These are phyloP conservation scores for Pinna nobilis DNA, from an alignment of 1,140 invertebrate genomes.

Conservation along the genomic window DNA sequence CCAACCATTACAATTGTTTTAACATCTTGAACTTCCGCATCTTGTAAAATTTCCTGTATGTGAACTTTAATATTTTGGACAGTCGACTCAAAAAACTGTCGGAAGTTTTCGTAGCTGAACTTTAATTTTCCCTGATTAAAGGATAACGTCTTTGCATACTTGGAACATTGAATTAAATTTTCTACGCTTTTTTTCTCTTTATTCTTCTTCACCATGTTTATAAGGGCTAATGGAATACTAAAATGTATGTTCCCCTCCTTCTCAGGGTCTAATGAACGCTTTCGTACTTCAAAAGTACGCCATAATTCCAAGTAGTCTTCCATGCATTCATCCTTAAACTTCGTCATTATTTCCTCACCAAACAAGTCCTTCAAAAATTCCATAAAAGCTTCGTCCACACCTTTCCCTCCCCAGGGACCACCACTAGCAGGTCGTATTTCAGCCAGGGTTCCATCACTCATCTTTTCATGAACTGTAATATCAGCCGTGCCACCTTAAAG, in stretches of 20 bases:
- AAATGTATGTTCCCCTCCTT: slow-evolving; percentile 15
- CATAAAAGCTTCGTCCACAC: slow-evolving; percentile 36
- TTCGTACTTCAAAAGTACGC: slow-evolving; percentile 28
- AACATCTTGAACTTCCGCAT: slow-evolving; percentile 8
- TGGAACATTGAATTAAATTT: background rate
- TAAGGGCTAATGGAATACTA: slow-evolving; percentile 8
- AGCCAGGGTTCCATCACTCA: slow-evolving; percentile 9
- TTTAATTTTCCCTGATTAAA: slow-evolving; percentile 5
- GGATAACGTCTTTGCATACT: background rate
- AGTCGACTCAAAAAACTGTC: slow-evolving; percentile 14
- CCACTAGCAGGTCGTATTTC: slow-evolving; percentile 44
- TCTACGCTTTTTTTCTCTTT: background rate
- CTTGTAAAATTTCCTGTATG: slow-evolving; percentile 28
- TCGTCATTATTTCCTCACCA: slow-evolving; percentile 1
- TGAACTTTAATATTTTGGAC: slow-evolving; percentile 26
- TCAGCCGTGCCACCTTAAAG: slow-evolving; percentile 48
- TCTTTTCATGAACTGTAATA: slow-evolving; percentile 38
- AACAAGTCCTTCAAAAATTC: slow-evolving; percentile 26
- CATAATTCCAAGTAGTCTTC: slow-evolving; percentile 35
- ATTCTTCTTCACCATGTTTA: background rate
- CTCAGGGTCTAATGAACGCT: slow-evolving; percentile 18
- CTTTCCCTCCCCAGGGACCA: slow-evolving; percentile 45
- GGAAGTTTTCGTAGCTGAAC: slow-evolving; percentile 1
- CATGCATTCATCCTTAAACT: slow-evolving; percentile 30
- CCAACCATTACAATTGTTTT: slow-evolving; percentile 41